Conservation (phyloP, 2,113 vertebrate species). For the Cebus imitator region DNA sequence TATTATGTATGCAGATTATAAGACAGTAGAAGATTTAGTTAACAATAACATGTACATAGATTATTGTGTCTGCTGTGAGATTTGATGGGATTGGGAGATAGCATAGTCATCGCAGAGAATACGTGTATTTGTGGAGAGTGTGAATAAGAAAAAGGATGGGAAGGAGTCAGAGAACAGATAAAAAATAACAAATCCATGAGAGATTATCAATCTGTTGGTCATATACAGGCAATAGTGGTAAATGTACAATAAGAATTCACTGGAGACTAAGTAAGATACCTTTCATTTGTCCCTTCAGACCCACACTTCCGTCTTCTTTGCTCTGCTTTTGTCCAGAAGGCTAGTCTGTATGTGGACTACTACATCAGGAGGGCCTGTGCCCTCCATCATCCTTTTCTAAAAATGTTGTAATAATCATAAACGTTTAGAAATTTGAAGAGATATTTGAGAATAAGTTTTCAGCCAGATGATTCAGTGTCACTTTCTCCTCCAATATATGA, state of each 20-base stretch:
- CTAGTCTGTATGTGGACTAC: not conserved
- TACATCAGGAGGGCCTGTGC: not conserved
- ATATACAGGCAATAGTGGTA: not conserved
- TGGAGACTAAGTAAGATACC: not conserved
- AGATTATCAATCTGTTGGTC: not conserved
- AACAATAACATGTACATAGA: not conserved
- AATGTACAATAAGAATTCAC: not conserved
- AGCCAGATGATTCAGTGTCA: not conserved
- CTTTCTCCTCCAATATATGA: not conserved
- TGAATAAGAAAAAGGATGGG: not conserved
- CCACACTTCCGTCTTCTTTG: not conserved
- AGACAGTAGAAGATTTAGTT: not conserved
- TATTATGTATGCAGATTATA: not conserved
- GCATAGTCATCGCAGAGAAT: not conserved
- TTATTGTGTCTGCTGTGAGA: not conserved
- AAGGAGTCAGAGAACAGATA: not conserved
- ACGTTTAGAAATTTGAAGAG: not conserved
- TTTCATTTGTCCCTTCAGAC: not conserved
- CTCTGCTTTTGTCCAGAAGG: not conserved
- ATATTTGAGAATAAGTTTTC: not conserved
- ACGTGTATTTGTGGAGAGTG: not conserved
- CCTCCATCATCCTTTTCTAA: not conserved
- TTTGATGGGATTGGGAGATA: not conserved
- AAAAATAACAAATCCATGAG: not conserved
- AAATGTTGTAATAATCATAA: not conserved